Evolutionary conservation across 2,113 vertebrate species (phyloP), one percentile per base, ranked within the genome.

Genomic region (Dolichallabes microphthalmus): DNA sequence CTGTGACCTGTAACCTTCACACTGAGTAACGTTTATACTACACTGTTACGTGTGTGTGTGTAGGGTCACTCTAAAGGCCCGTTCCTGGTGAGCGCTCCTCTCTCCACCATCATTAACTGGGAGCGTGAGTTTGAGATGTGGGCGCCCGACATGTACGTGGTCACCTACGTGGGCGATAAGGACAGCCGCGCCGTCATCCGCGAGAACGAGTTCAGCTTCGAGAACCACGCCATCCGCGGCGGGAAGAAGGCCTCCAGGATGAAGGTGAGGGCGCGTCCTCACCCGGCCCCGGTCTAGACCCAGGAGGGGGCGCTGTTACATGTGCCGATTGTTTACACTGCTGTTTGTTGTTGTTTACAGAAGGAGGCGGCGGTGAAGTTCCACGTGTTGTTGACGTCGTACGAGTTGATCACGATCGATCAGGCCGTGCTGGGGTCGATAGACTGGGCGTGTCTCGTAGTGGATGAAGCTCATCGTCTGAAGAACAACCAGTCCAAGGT

Each of bases 401-500:
- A 99, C 53, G 98, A 99, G 90, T 89, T 99, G 91, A 98, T 98
- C 82, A 98, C 98, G 84, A 99, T 98, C 60, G 97, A 98, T 77
- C 98, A 97, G 95, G 97, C 98, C 58, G 96, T 98, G 84, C 90
- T 99, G 74, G 98, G 98, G 57, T 98, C 97, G 76, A 99, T 99
- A 84, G 97, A 98, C 87, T 99, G 98, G 98, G 98, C 97, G 86
- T 98, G 98, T 89, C 96, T 99, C 83, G 96, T 99, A 19, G 97
- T 99, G 85, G 98, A 99, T 78, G 98, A 99, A 93, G 98, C 98
- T 52, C 98, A 99, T 91, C 95, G 98, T 27, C 95, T 99, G 77
- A 99, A 99, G 92, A 99, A 99, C 93, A 99, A 99, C 89, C 97
- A 99, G 88, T 99, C 97, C 64, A 99, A 99, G 96, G 97, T 98